A percentile compares a stretch with the other conserved stretches of the same genome.
phyloP scores from a whole-genome alignment of 2,113 vertebrate genomes.

The Aspidoscelis tigris region DNA sequence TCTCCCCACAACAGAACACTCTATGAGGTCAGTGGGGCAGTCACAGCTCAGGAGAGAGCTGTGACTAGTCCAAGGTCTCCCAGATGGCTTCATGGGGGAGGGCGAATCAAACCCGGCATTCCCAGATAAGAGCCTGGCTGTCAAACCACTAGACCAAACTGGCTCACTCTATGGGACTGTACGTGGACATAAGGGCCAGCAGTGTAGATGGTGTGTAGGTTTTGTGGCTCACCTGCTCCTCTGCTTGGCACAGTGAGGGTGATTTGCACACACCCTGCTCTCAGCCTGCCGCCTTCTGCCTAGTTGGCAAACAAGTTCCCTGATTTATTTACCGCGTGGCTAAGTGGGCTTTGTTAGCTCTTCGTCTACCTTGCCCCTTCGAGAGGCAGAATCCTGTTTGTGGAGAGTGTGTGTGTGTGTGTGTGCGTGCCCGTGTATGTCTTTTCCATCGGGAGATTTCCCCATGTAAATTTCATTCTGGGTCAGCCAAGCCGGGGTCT shows the following conservation, averaged over 20 bases:
- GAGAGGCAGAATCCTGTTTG: rapidly evolving
- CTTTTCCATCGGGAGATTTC: not conserved
- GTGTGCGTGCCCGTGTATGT: not conserved
- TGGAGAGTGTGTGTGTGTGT: not conserved
- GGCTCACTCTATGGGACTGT: not conserved
- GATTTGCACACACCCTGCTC: no score
- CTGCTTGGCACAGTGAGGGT: not conserved
- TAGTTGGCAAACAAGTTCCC: not conserved
- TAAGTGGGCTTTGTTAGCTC: not conserved
- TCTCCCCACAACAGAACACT: no score
- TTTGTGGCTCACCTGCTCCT: not conserved
- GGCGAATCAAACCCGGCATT: no score
- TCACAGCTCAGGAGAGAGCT: no score
- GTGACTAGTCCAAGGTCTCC: no score
- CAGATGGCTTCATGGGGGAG: no score
- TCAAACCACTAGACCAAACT: no score
- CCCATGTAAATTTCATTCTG: not conserved
- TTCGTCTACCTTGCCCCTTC: not conserved
- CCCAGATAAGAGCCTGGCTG: no score
- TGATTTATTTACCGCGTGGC: not conserved
- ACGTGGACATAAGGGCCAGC: no score
- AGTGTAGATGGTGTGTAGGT: no score
- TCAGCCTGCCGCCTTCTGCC: not conserved
- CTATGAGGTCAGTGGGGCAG: no score
- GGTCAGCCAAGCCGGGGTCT: conserved; percentile 17